Base-by-base conservation (phyloP, 2,113 vertebrate species). In the Notothenia coriiceps region DNA sequence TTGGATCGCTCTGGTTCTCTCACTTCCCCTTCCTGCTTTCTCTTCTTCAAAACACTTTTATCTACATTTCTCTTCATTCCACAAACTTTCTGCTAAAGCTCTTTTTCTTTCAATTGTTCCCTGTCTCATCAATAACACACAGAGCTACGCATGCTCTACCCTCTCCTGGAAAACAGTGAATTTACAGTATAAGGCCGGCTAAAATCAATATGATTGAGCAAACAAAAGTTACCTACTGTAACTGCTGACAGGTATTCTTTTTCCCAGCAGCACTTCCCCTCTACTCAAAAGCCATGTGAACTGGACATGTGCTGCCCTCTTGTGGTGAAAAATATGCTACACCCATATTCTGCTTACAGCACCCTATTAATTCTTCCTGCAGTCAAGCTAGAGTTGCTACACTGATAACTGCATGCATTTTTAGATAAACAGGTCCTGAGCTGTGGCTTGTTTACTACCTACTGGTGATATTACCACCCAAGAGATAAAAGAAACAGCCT, bases 281-380 rank as follows among this genome's bases (percentile, higher is more conserved):
- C 5, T 2, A n/a, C 15, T 54, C 43, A 4, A 5, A 8, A 35
- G 22, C 43, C 7, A 29, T 3, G 68, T 60, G 2, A n/a, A 50
- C 14, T 69, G 73, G 25, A 62, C 8, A 33, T 43, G 52, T 83
- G 70, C 79, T 86, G 82, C 90, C 88, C 87, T 79, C 90, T 87
- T 68, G 86, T 91, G 91, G 72, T 52, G 13, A 44, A 52, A 18
- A 18, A 62, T 40, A 50, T 8, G 77, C 9, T 17, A 43, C 67
- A 77, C 18, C 5, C 18, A 56, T 10, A 64, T 65, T 51, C 54
- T 40, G 20, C 64, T 6, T 1, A 20, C 29, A 51, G 52, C n/a
- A 69, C 54, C 2, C 3, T 1, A 46, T 35, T 56, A 5, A 1
- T n/a, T 20, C 5, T 6, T 44, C 14, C 44, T 64, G 1, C 14